phyloP scores from a whole-genome alignment of 2,797 vertebrate genomes.

The Sternarchorhynchus goeldii region DNA sequence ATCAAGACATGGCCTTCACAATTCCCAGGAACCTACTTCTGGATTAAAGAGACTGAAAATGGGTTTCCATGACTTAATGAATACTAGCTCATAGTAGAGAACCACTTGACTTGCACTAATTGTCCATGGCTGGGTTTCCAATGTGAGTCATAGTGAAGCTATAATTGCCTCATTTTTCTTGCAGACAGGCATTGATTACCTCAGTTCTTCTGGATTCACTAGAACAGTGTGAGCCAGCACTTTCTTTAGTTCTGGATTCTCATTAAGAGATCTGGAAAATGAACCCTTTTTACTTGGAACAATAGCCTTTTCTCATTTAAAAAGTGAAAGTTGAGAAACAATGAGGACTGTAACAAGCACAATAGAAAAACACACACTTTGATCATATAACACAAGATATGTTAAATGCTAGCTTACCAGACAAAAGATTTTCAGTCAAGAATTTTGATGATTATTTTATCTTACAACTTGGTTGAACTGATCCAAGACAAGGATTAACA shows the following conservation, averaged over 20 bases:
- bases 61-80: background rate
- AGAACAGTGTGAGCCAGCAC: background rate
- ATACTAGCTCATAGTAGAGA: background rate
- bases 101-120: background rate
- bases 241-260: background rate
- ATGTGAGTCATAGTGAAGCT: conserved; percentile 6
- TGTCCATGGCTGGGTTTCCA: background rate
- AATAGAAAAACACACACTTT: background rate
- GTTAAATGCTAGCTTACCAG: too few species aligned
- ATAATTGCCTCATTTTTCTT: conserved; percentile 9
- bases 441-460: too few species aligned
- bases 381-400: background rate
- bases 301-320: background rate
- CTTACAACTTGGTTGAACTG: too few species aligned
- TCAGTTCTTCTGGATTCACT: background rate
- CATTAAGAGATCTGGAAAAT: conserved; percentile 4
- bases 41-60: background rate
- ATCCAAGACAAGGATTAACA: too few species aligned
- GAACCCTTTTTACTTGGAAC: background rate
- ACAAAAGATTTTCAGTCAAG: too few species aligned
- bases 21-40: background rate
- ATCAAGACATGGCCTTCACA: conserved; percentile 2
- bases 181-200: conserved; percentile 13
- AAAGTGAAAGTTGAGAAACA: background rate
- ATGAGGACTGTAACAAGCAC: too few species aligned